Percentiles rank a stretch among this genome's conserved stretches.
Evolutionary conservation across 2,113 vertebrate species (phyloP).

Genomic region (Eulemur macaco): DNA sequence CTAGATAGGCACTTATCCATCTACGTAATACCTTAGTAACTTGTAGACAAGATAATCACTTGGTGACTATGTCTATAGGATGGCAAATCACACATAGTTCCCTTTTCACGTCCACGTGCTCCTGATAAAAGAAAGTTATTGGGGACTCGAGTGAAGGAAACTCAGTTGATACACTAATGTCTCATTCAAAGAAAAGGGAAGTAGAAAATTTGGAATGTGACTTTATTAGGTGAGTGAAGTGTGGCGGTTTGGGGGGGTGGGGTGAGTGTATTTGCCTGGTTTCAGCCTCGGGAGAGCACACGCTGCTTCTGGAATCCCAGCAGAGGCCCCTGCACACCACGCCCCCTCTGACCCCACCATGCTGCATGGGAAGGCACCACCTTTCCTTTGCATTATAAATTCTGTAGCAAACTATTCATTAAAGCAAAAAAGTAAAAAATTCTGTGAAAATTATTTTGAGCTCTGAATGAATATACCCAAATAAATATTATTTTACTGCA

Average conservation of each 20-base stretch:
- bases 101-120: neutral
- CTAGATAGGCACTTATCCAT: neutral
- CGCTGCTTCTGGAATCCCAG: neutral
- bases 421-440: neutral
- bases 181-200: neutral
- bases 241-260: neutral
- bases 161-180: neutral
- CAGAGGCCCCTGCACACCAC: neutral
- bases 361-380: neutral
- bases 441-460: neutral
- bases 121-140: neutral
- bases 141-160: neutral
- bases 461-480: neutral
- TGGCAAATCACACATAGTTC: neutral
- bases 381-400: neutral
- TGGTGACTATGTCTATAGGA: neutral
- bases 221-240: neutral
- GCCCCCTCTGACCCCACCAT: fast-evolving
- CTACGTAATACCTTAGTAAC: neutral
- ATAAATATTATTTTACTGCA: neutral
- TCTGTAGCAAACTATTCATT: neutral
- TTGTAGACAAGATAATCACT: neutral
- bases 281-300: neutral
- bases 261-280: neutral
- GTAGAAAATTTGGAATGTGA: neutral